Percentiles rank a stretch among this genome's conserved stretches.
These are phyloP conservation scores for Apostichopus leukothele DNA, from an alignment of 53 echinoderm and acorn worm species.

Conservation along the genomic window DNA sequence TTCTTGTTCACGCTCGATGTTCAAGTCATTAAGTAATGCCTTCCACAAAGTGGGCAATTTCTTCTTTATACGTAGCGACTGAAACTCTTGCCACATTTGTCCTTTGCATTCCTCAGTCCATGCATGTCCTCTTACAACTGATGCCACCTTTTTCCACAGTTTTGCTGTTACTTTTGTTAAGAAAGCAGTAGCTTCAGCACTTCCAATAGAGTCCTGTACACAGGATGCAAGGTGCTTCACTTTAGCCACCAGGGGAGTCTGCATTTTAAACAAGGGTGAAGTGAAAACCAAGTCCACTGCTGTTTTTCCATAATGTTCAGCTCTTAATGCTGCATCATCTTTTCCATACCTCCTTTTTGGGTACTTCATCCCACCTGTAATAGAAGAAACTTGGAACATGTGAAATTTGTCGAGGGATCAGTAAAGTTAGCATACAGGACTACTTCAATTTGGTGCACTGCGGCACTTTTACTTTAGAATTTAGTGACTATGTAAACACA, in stretches of 20 bases:
- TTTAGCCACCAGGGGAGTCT: background rate
- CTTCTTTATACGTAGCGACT: background rate
- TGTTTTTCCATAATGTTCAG: background rate
- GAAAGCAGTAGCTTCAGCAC: background rate
- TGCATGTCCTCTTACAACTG: background rate
- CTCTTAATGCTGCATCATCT: background rate
- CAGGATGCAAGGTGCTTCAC: background rate
- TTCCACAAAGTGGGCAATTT: background rate
- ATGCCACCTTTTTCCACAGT: conserved; percentile 1
- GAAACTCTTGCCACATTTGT: conserved; percentile 22
- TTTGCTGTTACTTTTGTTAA: background rate
- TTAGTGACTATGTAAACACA: too few relatives aligned
- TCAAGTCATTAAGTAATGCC: background rate
- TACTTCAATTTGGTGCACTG: too few relatives aligned
- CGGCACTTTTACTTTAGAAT: too few relatives aligned
- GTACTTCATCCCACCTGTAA: too few relatives aligned
- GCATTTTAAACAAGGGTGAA: background rate
- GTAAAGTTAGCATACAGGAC: too few relatives aligned
- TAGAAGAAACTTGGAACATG: background rate
- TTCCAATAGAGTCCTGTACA: background rate
- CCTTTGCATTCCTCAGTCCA: conserved; percentile 18
- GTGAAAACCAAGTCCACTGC: background rate
- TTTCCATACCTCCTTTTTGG: background rate
- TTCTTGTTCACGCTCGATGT: background rate
- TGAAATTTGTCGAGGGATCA: too few relatives aligned